These are phyloP conservation scores for Anguilla obscura DNA, from an alignment of 2,797 vertebrate genomes.

Conservation along the genomic window DNA sequence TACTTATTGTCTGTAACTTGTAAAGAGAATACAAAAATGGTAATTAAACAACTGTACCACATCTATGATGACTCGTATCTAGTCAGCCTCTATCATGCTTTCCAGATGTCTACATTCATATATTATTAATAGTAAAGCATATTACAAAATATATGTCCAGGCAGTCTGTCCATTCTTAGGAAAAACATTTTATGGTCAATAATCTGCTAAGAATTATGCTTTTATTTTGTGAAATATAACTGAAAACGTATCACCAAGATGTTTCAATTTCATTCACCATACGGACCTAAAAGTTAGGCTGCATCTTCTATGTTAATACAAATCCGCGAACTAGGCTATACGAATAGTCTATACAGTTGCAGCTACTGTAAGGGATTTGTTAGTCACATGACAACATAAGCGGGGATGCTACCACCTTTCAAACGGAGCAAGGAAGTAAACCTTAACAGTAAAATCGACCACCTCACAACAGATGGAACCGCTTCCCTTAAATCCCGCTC, in stretches of 20 bases:
- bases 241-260: background rate
- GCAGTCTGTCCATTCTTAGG: background rate
- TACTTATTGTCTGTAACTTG: background rate
- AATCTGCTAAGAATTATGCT: background rate
- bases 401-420: background rate
- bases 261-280: background rate
- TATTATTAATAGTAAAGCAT: background rate
- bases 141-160: background rate
- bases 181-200: background rate
- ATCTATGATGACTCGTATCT: background rate
- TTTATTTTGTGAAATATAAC: background rate
- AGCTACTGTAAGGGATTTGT: background rate
- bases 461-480: conserved; percentile 25
- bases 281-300: background rate
- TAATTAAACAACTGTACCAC: background rate
- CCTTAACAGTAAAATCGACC: background rate
- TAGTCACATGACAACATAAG: background rate
- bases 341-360: background rate
- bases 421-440: background rate
- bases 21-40: background rate
- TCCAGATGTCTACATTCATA: background rate
- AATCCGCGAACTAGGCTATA: background rate
- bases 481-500: conserved; percentile 16
- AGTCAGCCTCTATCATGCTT: background rate
- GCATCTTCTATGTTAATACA: background rate